Conservation (phyloP, 2,113 vertebrate genomes). For the Sphyrna mokarran region DNA sequence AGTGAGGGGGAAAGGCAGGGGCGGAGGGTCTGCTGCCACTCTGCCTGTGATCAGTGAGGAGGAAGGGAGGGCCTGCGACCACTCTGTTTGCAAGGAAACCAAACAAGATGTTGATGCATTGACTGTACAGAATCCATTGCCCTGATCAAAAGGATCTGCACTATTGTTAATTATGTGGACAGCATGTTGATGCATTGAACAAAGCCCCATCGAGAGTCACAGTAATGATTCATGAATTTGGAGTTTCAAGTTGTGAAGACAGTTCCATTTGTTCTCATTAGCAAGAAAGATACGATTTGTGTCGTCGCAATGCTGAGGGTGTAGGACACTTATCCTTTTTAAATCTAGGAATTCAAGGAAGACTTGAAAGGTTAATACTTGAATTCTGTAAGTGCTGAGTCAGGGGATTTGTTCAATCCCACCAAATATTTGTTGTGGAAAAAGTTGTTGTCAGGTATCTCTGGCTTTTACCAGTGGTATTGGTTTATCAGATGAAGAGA, state of each 20-base stretch:
- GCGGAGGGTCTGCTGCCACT: too few species aligned
- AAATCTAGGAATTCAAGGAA: neutral
- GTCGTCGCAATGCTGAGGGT: too few species aligned
- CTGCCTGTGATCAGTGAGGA: too few species aligned
- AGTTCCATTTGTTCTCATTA: neutral
- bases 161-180: neutral
- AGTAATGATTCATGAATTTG: neutral
- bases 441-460: neutral
- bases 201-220: neutral
- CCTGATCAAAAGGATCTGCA: neutral
- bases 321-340: neutral
- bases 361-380: too few species aligned
- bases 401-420: too few species aligned
- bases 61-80: too few species aligned
- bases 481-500: neutral
- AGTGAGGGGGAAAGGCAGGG: too few species aligned
- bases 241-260: neutral
- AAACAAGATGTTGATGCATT: too few species aligned
- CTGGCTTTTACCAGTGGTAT: too few species aligned
- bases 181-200: neutral
- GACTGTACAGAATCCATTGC: neutral
- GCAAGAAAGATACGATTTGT: neutral
- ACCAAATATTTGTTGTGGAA: neutral
- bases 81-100: neutral
- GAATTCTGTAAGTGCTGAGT: neutral